Conservation (phyloP, 2,888 invertebrate species). For the Tineola bisselliella region DNA sequence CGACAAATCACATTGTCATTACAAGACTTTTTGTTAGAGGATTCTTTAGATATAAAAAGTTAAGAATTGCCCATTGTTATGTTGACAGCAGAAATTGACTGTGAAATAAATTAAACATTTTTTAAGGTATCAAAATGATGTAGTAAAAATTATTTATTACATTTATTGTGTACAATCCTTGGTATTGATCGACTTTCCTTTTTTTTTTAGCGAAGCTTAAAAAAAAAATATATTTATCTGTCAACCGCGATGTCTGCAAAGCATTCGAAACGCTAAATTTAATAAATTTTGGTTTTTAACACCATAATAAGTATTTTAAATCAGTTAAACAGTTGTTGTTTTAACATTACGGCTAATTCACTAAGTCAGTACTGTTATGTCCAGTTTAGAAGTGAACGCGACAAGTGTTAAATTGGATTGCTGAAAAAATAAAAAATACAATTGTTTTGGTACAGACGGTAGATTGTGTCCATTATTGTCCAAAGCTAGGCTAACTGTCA, state of each 20-base stretch:
- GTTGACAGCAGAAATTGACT: neutral
- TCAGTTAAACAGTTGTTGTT: too few species aligned
- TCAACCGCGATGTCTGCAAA: too few species aligned
- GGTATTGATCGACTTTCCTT: too few species aligned
- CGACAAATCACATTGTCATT: conserved; percentile 5
- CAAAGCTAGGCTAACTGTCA: conserved; percentile 12
- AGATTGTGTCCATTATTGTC: conserved; percentile 21
- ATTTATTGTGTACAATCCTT: too few species aligned
- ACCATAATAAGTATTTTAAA: too few species aligned
- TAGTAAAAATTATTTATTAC: too few species aligned
- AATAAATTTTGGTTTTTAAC: too few species aligned
- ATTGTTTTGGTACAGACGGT: conserved; percentile 13
- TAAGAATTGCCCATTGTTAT: neutral
- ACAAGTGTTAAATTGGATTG: conserved; percentile 16
- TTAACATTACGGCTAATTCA: neutral
- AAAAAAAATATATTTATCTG: too few species aligned
- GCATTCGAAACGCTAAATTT: too few species aligned
- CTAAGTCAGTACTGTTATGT: conserved; percentile 24
- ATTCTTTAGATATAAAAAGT: conserved; percentile 3
- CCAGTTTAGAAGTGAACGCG: conserved; percentile 18
- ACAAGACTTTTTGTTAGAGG: neutral
- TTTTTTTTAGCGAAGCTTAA: too few species aligned
- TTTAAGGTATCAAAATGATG: too few species aligned
- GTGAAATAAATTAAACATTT: neutral
- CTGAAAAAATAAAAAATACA: conserved; percentile 15